Evolutionary conservation across 2,113 vertebrate species (phyloP).

Genomic region (Manacus vitellinus): DNA sequence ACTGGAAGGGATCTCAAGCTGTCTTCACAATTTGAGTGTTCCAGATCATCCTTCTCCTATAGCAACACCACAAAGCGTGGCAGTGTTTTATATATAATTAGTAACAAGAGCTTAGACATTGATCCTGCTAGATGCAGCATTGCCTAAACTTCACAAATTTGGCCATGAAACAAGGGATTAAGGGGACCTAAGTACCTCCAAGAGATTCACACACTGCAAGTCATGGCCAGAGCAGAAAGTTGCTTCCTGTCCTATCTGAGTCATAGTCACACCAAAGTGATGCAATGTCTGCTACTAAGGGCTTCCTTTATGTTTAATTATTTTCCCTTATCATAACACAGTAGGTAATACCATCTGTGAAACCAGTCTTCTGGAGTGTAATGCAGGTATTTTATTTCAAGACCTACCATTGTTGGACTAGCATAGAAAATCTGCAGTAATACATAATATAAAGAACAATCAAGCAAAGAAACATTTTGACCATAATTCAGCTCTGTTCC

Average conservation of each 20-base stretch:
- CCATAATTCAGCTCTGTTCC: not conserved
- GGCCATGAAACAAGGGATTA: not conserved
- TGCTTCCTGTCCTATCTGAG: not conserved
- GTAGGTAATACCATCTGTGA: not conserved
- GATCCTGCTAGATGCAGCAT: not conserved
- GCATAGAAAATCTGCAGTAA: not conserved
- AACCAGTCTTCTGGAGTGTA: not conserved
- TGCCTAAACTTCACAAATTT: not conserved
- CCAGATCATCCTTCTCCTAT: not conserved
- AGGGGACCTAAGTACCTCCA: not conserved
- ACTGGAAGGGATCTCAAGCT: not conserved
- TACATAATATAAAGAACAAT: not conserved
- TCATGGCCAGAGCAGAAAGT: not conserved
- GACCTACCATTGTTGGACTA: not conserved
- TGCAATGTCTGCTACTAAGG: not conserved
- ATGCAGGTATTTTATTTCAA: not conserved
- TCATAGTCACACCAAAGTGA: not conserved
- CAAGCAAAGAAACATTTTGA: not conserved
- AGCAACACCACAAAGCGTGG: not conserved
- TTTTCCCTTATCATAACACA: not conserved
- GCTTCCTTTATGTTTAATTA: not conserved
- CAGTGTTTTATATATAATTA: not conserved
- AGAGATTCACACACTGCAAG: not conserved
- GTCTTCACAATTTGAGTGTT: not conserved
- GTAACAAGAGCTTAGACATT: not conserved